Evolutionary conservation across 2,797 vertebrate genomes (phyloP).

Genomic region (Sandelia bainsii): DNA sequence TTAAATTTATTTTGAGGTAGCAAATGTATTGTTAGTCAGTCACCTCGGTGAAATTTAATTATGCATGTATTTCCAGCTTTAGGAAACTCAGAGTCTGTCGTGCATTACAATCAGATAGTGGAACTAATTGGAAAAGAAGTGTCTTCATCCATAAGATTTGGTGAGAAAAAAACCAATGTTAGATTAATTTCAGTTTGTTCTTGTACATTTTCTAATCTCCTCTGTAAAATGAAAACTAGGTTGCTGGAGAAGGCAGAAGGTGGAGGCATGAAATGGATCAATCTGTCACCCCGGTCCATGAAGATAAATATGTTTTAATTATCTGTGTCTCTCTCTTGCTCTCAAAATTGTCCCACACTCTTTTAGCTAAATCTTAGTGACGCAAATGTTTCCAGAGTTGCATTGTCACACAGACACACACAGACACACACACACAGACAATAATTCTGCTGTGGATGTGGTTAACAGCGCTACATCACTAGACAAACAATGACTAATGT

Average conservation of each 20-base stretch:
- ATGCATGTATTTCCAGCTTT: neutral
- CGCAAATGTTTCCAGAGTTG: constrained; percentile 27
- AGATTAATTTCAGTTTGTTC: constrained; percentile 41
- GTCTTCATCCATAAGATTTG: constrained; percentile 16
- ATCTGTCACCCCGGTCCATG: constrained; percentile 12
- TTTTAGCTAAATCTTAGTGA: constrained; percentile 27
- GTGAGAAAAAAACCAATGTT: neutral
- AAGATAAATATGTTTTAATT: constrained; percentile 28
- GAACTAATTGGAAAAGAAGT: constrained; percentile 14
- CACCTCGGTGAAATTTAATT: neutral
- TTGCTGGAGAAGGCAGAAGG: constrained; percentile 38
- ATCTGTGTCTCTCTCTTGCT: constrained; percentile 3
- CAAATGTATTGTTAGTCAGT: neutral
- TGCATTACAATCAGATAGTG: constrained; percentile 16
- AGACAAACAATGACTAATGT: constrained; percentile 48
- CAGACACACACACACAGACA: constrained; percentile 16
- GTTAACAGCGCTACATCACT: constrained; percentile 30
- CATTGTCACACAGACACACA: constrained; percentile 9
- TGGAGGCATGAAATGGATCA: constrained; percentile 33
- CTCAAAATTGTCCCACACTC: neutral
- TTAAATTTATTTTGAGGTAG: constrained; percentile 2
- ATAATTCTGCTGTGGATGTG: constrained; percentile 29
- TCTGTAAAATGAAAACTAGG: constrained; percentile 68
- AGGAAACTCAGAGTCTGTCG: constrained; percentile 5
- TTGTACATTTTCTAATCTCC: constrained; percentile 40